These are phyloP conservation scores for Chroicocephalus ridibundus DNA, from an alignment of 2,113 vertebrate species.

Conservation along the genomic window DNA sequence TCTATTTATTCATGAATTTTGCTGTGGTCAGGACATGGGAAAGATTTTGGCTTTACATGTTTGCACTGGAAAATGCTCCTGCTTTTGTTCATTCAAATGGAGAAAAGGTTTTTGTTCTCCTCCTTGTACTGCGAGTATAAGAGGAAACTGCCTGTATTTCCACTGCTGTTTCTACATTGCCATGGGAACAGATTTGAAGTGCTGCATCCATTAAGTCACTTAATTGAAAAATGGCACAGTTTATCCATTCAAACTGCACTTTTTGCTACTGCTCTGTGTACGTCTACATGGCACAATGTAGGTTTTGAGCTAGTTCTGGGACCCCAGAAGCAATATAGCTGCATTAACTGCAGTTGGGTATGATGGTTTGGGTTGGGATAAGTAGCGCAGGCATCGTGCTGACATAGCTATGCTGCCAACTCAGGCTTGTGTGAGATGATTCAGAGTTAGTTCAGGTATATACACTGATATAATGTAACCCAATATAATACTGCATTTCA, in stretches of 20 bases:
- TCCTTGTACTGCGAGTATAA: not conserved
- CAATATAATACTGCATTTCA: not conserved
- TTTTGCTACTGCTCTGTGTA: not conserved
- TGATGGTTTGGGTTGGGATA: not conserved
- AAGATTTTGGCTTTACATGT: constrained; percentile 60
- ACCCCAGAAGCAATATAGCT: not conserved
- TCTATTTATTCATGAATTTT: constrained; percentile 68
- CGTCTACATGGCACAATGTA: not conserved
- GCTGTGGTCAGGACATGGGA: constrained; percentile 59
- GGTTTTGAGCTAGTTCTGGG: not conserved
- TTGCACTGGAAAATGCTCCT: constrained; percentile 55
- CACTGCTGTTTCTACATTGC: constrained; percentile 41
- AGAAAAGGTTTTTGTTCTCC: constrained; percentile 62
- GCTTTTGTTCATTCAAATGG: constrained; percentile 61
- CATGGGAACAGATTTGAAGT: constrained; percentile 65
- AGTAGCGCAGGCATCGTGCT: not conserved
- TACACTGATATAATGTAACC: not conserved
- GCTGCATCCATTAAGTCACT: constrained; percentile 57
- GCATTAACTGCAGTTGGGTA: not conserved
- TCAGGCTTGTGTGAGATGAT: not conserved
- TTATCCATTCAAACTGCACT: constrained; percentile 7
- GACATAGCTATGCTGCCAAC: not conserved
- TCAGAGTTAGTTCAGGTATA: not conserved
- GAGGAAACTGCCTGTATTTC: constrained; percentile 43
- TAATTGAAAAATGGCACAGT: constrained; percentile 41